phyloP scores from a whole-genome alignment of 2,113 vertebrate species.

The Eonycteris spelaea region DNA sequence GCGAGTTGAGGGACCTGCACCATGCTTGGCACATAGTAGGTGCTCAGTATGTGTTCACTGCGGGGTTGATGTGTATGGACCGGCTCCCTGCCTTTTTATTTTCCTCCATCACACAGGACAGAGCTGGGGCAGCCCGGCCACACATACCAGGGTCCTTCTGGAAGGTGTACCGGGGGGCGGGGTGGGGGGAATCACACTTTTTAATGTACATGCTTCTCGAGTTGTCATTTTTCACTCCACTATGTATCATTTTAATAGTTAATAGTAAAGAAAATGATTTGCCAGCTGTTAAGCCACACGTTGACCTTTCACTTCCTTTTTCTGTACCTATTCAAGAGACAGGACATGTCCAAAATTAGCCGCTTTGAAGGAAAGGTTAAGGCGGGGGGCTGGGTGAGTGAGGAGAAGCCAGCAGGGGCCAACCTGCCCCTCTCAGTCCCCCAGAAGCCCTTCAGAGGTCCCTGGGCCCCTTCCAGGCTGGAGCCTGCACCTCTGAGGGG shows the following conservation, averaged over 20 bases:
- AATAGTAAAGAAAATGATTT: neutral
- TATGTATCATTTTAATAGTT: neutral
- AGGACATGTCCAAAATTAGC: slow-evolving; percentile 26
- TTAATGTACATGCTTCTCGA: accelerated
- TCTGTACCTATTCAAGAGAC: slow-evolving; percentile 20
- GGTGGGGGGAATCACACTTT: neutral
- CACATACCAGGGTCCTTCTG: no score
- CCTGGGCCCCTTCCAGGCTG: neutral
- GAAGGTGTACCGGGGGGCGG: no score
- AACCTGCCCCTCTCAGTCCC: neutral
- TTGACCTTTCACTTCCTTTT: slow-evolving; percentile 19
- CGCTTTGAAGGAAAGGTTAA: neutral
- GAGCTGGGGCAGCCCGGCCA: neutral
- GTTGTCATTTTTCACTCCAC: neutral
- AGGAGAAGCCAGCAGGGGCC: neutral
- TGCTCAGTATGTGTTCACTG: neutral
- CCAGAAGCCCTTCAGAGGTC: slow-evolving; percentile 12
- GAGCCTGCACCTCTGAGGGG: neutral
- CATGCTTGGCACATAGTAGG: neutral
- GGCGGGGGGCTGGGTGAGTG: neutral
- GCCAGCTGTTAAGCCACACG: neutral
- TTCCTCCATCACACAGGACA: neutral
- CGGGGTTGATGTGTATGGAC: neutral
- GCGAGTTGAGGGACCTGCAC: accelerated
- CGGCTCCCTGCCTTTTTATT: neutral